A percentile compares a stretch with the other conserved stretches of the same genome.
These are phyloP conservation scores for Hemaris fuciformis DNA, from an alignment of 2,888 invertebrate genomes.

Conservation along the genomic window DNA sequence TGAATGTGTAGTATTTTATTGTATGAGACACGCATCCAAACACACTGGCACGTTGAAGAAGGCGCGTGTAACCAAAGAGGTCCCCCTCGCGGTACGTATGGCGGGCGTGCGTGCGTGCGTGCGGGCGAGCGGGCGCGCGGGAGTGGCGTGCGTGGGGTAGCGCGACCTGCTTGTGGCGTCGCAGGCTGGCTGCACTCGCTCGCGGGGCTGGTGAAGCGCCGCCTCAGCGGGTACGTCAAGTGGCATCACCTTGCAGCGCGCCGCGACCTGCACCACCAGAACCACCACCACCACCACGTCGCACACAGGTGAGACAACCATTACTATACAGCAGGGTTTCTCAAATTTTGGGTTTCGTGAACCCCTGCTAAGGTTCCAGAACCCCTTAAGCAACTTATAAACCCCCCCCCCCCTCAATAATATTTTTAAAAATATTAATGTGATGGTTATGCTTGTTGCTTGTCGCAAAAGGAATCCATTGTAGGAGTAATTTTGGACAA, in stretches of 20 bases:
- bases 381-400: too few relatives aligned
- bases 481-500: too few relatives aligned
- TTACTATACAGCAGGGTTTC: too few relatives aligned
- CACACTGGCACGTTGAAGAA: background rate
- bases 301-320: slow-evolving; percentile 57
- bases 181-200: slow-evolving; percentile 86
- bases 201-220: slow-evolving; percentile 87
- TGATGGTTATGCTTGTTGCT: too few relatives aligned
- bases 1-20: background rate
- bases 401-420: too few relatives aligned
- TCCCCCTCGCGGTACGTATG: slow-evolving; percentile 2
- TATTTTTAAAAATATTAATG: too few relatives aligned
- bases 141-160: slow-evolving; percentile 39
- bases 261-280: slow-evolving; percentile 42
- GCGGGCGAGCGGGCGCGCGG: slow-evolving; percentile 23
- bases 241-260: slow-evolving; percentile 84
- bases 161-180: slow-evolving; percentile 37
- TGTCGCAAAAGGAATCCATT: too few relatives aligned
- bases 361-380: too few relatives aligned
- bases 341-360: too few relatives aligned
- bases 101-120: slow-evolving; percentile 22
- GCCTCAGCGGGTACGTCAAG: slow-evolving; percentile 92
- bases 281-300: slow-evolving; percentile 39
- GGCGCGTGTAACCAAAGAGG: background rate
- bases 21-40: background rate